Conservation (phyloP, 2,797 vertebrate species). For the Potorous gilbertii region DNA sequence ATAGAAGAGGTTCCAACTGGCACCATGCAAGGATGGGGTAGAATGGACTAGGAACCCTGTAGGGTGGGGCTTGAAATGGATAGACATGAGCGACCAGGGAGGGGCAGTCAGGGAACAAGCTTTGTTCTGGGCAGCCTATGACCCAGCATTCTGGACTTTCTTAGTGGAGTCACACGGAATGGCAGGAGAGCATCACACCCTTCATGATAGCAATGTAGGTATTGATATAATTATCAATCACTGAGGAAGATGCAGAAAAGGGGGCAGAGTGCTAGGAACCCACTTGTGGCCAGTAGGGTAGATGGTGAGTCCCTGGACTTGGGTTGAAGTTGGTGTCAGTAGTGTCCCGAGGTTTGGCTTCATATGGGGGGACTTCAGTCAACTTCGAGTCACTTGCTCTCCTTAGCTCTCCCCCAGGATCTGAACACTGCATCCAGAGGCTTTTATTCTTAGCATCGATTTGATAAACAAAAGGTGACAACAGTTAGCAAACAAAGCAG, state of each 20-base stretch:
- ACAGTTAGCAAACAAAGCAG: neutral
- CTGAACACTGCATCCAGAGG: neutral
- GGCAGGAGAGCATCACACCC: neutral
- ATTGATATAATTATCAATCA: neutral
- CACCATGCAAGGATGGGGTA: neutral
- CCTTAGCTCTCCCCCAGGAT: neutral
- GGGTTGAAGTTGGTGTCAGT: neutral
- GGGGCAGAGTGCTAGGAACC: neutral
- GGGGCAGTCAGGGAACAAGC: neutral
- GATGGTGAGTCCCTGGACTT: neutral
- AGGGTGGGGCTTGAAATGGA: neutral
- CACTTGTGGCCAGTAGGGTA: neutral
- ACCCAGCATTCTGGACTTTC: neutral
- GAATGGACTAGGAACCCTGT: neutral
- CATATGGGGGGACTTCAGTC: neutral
- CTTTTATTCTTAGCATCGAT: neutral
- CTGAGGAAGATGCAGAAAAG: neutral
- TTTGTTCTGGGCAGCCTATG: neutral
- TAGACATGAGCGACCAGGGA: neutral
- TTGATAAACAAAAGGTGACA: neutral
- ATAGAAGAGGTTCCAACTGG: neutral
- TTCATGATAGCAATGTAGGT: neutral
- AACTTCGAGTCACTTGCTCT: neutral
- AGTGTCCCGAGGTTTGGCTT: neutral
- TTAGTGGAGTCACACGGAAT: neutral